These are phyloP conservation scores for Hylomyscus alleni DNA, from an alignment of 2,797 vertebrate species.

Conservation along the genomic window DNA sequence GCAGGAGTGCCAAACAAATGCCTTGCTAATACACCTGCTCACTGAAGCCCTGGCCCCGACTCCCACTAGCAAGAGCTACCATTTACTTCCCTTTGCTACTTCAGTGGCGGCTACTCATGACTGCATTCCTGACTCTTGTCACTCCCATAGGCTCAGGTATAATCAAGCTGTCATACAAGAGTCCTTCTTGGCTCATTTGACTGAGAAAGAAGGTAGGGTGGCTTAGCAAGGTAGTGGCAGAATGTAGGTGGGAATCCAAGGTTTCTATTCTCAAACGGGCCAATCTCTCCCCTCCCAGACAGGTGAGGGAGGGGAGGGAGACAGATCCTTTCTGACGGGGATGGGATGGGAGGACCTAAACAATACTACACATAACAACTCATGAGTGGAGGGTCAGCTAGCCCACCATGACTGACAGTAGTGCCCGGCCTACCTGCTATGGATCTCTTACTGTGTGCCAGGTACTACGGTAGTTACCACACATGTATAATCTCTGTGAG, in stretches of 20 bases:
- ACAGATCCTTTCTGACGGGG: not conserved
- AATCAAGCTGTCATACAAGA: not conserved
- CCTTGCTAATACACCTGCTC: not conserved
- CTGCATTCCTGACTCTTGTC: not conserved
- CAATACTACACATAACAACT: not conserved
- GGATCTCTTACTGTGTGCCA: not conserved
- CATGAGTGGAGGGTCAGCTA: not conserved
- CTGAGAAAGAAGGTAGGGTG: constrained; percentile 31
- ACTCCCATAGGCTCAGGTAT: not conserved
- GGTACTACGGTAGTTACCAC: not conserved
- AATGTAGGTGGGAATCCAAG: constrained; percentile 11
- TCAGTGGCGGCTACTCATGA: not conserved
- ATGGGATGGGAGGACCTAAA: not conserved
- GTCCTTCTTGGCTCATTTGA: constrained; percentile 15
- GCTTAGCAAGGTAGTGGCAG: not conserved
- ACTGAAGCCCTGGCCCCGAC: not conserved
- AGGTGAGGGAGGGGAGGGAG: not conserved
- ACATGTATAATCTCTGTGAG: not conserved
- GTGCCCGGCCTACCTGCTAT: not conserved
- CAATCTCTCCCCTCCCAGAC: not conserved
- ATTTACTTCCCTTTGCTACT: not conserved
- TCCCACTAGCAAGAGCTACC: not conserved
- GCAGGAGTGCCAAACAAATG: not conserved
- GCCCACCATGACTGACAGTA: not conserved
- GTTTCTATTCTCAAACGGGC: not conserved